Base-by-base conservation (phyloP, 2,113 vertebrate genomes). In the Anarhynchus alexandrinus region DNA sequence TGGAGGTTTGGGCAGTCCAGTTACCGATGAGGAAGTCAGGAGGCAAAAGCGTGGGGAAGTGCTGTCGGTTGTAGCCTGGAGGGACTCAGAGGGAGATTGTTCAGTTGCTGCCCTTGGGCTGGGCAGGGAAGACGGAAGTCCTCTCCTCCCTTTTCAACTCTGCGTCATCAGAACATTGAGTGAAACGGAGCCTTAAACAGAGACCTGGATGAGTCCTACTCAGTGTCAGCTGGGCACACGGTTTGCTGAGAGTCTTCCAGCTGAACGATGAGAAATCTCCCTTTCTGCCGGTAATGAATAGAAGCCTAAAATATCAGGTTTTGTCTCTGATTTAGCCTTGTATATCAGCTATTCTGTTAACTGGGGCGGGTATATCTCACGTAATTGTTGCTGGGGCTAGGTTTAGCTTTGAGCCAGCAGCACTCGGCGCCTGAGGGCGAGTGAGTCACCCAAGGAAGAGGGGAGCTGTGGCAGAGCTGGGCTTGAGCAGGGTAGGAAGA, bases 11-110 rank as follows among this genome's bases (percentile, higher is more conserved):
- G 32, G 13, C 17, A 57, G 21, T 34, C 30, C 32, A 36, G 42
- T 21, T 51, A 57, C 15, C 0, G 0, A 9, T n/a, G 29, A 88
- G 9, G 18, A 66, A 58, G 10, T 36, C 25, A 59, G 58, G 36
- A 49, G 49, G 21, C 21, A 49, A 49, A 49, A 49, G 49, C 22
- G 11, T 22, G 38, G 42, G 42, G 55, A 52, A 2, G 2, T 52
- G 15, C 16, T 54, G 8, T 54, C 27, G 72, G 5, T n/a, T 32
- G 32, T 59, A 73, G 11, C 26, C 15, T 22, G 4, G 25, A 52
- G 10, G 36, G 7, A n/a, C 17, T 34, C 14, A 18, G 32, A 2
- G 2, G 23, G 16, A 64, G 10, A 12, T 25, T 32, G 40, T 32
- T 91, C 47, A 40, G 34, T 58, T 36, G 6, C 3, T 3, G 36